Base-by-base conservation (phyloP, 2,113 vertebrate species). In the Callipepla squamata region DNA sequence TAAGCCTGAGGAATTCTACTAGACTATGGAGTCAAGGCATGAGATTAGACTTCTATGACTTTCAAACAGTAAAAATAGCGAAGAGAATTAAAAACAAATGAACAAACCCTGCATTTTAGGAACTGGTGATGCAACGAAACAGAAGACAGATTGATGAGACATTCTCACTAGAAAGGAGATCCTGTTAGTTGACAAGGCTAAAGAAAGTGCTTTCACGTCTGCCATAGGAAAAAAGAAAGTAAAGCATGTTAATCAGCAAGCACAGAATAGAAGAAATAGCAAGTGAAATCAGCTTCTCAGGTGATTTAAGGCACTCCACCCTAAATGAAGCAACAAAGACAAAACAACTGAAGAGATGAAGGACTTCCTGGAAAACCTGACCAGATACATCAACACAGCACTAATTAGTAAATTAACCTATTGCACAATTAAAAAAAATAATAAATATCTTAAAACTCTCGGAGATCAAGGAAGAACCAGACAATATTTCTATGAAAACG, bases 281-380 rank as follows among this genome's bases (percentile, higher is more conserved):
- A 84, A 86, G 85, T 57, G 51, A 87, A 87, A 93, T 83, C 85
- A 93, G 73, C 38, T 51, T 87, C 82, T 40, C 0, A 0, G 42
- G 63, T 50, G 67, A 40, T n/a, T 63, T 78, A 94, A 89, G 55
- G 76, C 53, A 65, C 45, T 87, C 80, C 80, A 82, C 47, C 59
- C 72, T 80, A 80, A 59, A 80, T 85, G 88, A 92, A 85, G 94
- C 76, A 95, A 91, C 17, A 72, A 65, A 53, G 48, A 89, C 79
- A 66, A 80, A 86, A 90, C 81, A 59, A 1, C 55, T 44, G 65
- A 72, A 85, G 61, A 91, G 62, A 82, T 6, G 66, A 11, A 90
- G 57, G 76, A 70, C 90, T 93, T 95, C 93, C 90, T 96, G 93
- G 82, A 95, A 93, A 91, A 93, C 70, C 28, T 89, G 72, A 87